Base-by-base conservation (phyloP, 2,888 invertebrate genomes). In the Willowsia nigromaculata region DNA sequence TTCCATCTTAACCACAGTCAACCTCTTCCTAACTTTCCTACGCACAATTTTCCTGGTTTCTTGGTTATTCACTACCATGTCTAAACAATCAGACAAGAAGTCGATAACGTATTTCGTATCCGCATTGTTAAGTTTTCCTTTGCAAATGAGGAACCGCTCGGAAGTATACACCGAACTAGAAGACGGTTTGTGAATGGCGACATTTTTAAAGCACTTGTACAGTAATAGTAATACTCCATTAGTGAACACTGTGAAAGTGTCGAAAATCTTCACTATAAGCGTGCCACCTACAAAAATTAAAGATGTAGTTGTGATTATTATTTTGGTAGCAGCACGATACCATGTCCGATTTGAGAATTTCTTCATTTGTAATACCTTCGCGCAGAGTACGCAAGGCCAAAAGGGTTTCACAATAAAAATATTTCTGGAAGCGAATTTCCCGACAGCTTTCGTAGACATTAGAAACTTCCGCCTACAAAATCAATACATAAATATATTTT, bases 21-120 rank as follows among this genome's bases (percentile, higher is more conserved):
- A 18, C 33, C 88, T 47, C 40, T 65, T 83, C 18, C 83, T 37
- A 13, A 88, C 68, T n/a, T 62, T 59, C 0, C 88, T 56, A 9
- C 83, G 83, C 37, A 88, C 78, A 88, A 88, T 88, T 53, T 78
- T 83, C 0, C 88, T 43, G 22, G 83, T 83, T 11, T 88, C 88
- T 50, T 88, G 88, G 27, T 84, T 83, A 25, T 88, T 88, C 0
- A 88, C 68, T 9, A 88, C 88, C 88, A 88, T 88, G 22, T 88
- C 88, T 11, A 88, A 43, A 33, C 88, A 88, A 13, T 88, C 88
- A 4, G 22, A 78, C n/a, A 88, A 40, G 30, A 83, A 84, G 22
- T 88, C 88, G 1, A 76, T 40, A 5, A 59, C 78, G 27, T 83
- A 88, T 18, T 62, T 83, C 25, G 83, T 22, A 9, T 88, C 83